These are phyloP conservation scores for Drosophila mayaguana DNA, from an alignment of 2,888 invertebrate genomes.

Conservation along the genomic window DNA sequence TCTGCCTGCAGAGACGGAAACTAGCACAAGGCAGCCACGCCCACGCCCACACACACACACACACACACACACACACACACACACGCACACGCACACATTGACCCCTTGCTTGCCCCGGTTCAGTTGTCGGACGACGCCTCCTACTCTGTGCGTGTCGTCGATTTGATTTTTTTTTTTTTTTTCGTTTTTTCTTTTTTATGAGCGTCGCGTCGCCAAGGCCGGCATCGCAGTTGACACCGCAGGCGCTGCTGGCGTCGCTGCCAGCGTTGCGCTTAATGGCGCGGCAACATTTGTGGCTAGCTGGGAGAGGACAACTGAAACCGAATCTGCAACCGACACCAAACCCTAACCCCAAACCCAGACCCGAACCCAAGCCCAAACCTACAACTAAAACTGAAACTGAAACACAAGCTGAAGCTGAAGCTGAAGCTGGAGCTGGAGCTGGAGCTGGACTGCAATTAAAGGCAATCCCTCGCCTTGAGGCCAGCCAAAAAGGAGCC, in stretches of 20 bases:
- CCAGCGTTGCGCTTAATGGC: constrained; percentile 56
- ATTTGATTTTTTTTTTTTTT: constrained; percentile 67
- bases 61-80: constrained; percentile 24
- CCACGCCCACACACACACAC: constrained; percentile 32
- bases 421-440: constrained; percentile 7
- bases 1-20: constrained; percentile 59
- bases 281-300: constrained; percentile 54
- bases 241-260: constrained; percentile 20
- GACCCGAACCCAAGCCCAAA: not conserved
- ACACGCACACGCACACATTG: constrained; percentile 20
- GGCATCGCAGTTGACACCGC: constrained; percentile 46
- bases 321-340: constrained; percentile 1
- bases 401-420: too few species aligned
- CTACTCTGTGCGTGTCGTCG: constrained; percentile 67
- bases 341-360: not conserved
- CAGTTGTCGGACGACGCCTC: constrained; percentile 43
- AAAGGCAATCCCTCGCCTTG: constrained; percentile 31
- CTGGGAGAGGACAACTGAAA: constrained; percentile 17
- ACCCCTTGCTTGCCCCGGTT: constrained; percentile 1
- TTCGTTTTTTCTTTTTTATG: constrained; percentile 73
- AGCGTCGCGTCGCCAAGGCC: constrained; percentile 64
- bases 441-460: constrained; percentile 41
- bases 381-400: constrained; percentile 9
- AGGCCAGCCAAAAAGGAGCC: constrained; percentile 18
- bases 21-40: constrained; percentile 68